Base-by-base conservation (phyloP, 2,888 invertebrate species). In the Hymenopus coronatus region DNA sequence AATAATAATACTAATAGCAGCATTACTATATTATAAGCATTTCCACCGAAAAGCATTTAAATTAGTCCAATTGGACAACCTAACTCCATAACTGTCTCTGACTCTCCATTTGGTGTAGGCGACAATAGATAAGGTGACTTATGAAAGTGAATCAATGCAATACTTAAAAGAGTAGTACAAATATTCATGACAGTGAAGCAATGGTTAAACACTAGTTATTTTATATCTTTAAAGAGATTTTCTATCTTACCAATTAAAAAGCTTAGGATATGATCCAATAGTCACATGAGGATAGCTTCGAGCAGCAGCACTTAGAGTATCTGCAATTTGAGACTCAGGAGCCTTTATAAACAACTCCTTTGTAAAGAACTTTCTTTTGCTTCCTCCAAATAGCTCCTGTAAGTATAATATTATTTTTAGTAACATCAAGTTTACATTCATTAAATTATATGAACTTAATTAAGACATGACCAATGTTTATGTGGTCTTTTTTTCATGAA, bases 181-280 rank as follows among this genome's bases (percentile, higher is more conserved):
- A 40, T 12, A 12, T 2, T 40, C 9, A 12, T 40, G 12, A 12
- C 12, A 12, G 12, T 6, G 1, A 40, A 40, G 40, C 40, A 40
- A 12, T 40, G 2, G 12, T 40, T 40, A 40, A 40, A 40, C 9
- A 2, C 12, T 6, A 12, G 40, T 9, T 40, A 40, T 40, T 40
- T 40, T 40, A 40, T 40, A 40, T 12, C 12, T 12, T 40, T 87
- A 27, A 83, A 84, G 88, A 88, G 84, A 83, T 83, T 28, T 83
- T 2, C 6, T 28, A 9, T 7, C 46, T 70, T 89, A 90, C 91
- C 92, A 92, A 94, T 93, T 91, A 91, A 92, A 92, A 89, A 92
- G 91, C 91, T 93, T 93, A 20, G 95, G 95, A 92, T 95, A 95
- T 81, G 94, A 95, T 82, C 95, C 95, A 91, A 95, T 93, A 84